Evolutionary conservation across 2,888 invertebrate genomes (phyloP), one percentile per base, ranked within the genome.

Genomic region (Operophtera brumata): DNA sequence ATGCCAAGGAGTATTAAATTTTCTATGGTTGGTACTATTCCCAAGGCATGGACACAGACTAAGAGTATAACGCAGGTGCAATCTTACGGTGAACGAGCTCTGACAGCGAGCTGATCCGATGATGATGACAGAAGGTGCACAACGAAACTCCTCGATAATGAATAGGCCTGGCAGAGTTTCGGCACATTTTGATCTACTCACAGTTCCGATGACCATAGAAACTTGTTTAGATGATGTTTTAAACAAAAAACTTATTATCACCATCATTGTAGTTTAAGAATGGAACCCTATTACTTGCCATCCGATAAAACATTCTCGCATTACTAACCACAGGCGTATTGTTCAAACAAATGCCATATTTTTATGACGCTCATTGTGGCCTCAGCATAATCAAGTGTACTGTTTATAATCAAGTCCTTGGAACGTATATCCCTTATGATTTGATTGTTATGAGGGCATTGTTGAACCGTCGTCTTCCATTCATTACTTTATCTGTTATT

Each of bases 261-360:
- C 9, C 11, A 11, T 25, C 11, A 28, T 1, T 28, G 12, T 11
- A 26, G 41, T 41, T 26, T 41, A 6, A 26, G 41, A 26, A 41
- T n/a, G 26, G 11, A 10, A 8, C 13, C 7, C n/a, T 1, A 20
- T 20, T 20, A 7, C 42, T 25, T 28, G 30, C 32, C 41, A 14
- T 36, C 10, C 46, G 42, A 52, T 55, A 55, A 62, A 59, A 58
- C 52, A 62, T 53, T 57, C 59, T 67, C 68, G 62, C 61, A 61
- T 62, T 59, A 60, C 59, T 54, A 55, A 47, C 53, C 51, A 60
- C 57, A 47, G 14, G 57, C 58, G 50, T 47, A 57, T 64, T 61
- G 64, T 65, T 61, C 49, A 62, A 67, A 66, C 62, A 65, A 62
- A 63, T 66, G 64, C 70, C 73, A 67, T 70, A 64, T 70, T 69